phyloP scores from a whole-genome alignment of 2,888 invertebrate species.

The Drosophila quinaria region DNA sequence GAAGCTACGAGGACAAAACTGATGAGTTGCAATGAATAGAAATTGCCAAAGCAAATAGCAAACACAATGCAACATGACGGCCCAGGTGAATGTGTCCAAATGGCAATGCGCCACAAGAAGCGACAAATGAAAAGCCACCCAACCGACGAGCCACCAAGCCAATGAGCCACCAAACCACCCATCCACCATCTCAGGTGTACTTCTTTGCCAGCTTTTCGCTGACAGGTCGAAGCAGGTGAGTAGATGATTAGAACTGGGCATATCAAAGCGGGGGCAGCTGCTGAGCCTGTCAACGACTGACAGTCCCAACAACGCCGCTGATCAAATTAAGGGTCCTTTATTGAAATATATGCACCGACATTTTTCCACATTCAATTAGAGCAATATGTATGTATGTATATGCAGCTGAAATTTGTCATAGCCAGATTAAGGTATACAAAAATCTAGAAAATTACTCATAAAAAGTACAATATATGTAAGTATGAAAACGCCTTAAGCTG shows the following conservation, averaged over 20 bases:
- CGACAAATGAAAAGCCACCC: constrained; percentile 23
- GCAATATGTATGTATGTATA: neutral
- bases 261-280: constrained; percentile 27
- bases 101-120: constrained; percentile 14
- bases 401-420: neutral
- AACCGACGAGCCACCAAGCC: neutral
- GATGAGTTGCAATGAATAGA: constrained; percentile 62
- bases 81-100: constrained; percentile 28
- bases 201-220: constrained; percentile 7
- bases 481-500: too few species aligned
- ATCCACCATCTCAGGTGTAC: neutral
- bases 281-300: constrained; percentile 38
- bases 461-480: too few species aligned
- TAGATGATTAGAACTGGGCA: constrained; percentile 8
- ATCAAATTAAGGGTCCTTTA: constrained; percentile 3
- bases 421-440: neutral
- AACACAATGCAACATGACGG: constrained; percentile 38
- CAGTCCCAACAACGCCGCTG: constrained; percentile 26
- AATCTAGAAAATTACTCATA: neutral
- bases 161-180: neutral
- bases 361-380: neutral
- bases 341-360: neutral
- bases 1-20: constrained; percentile 30
- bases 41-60: constrained; percentile 54
- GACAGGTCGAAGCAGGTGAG: constrained; percentile 46